Percentiles rank a stretch among this genome's conserved stretches.
Evolutionary conservation across 2,113 vertebrate species (phyloP).

Genomic region (Sisor rabdophorus): DNA sequence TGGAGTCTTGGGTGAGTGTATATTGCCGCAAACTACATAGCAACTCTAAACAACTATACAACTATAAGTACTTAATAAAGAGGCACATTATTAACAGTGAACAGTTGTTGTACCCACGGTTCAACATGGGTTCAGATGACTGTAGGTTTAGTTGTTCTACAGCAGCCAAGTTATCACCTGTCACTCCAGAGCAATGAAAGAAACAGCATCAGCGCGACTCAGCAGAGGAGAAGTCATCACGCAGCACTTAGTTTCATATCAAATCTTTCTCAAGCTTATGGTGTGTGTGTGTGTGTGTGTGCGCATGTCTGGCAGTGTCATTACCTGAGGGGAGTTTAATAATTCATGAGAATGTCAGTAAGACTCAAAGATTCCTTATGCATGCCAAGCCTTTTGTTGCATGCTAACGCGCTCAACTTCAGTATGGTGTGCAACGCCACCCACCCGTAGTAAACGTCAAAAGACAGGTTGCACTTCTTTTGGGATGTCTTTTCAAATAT

Average conservation of each 20-base stretch:
- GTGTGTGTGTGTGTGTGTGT: slow-evolving; percentile 14
- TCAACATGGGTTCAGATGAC: slow-evolving; percentile 25
- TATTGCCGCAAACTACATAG: neutral
- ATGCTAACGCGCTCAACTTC: slow-evolving; percentile 32
- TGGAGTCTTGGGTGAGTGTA: neutral
- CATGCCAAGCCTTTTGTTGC: slow-evolving; percentile 38
- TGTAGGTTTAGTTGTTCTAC: neutral
- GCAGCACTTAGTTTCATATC: slow-evolving; percentile 51
- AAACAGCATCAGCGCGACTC: slow-evolving; percentile 9
- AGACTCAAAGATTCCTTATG: slow-evolving; percentile 40
- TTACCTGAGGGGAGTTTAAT: slow-evolving; percentile 50
- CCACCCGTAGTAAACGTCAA: slow-evolving; percentile 22
- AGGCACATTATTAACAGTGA: neutral
- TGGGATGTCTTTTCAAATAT: slow-evolving; percentile 44
- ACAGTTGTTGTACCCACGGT: neutral
- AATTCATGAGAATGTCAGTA: slow-evolving; percentile 44
- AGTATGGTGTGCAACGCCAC: slow-evolving; percentile 20
- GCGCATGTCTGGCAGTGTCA: slow-evolving; percentile 41
- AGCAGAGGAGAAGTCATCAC: slow-evolving; percentile 34
- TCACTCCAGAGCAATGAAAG: slow-evolving; percentile 30
- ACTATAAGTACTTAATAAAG: no score
- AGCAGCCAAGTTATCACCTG: slow-evolving; percentile 31
- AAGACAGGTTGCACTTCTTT: slow-evolving; percentile 30
- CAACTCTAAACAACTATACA: neutral
- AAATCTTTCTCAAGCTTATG: slow-evolving; percentile 47